phyloP scores from a whole-genome alignment of 2,113 vertebrate species.

The Muscicapa adusta region DNA sequence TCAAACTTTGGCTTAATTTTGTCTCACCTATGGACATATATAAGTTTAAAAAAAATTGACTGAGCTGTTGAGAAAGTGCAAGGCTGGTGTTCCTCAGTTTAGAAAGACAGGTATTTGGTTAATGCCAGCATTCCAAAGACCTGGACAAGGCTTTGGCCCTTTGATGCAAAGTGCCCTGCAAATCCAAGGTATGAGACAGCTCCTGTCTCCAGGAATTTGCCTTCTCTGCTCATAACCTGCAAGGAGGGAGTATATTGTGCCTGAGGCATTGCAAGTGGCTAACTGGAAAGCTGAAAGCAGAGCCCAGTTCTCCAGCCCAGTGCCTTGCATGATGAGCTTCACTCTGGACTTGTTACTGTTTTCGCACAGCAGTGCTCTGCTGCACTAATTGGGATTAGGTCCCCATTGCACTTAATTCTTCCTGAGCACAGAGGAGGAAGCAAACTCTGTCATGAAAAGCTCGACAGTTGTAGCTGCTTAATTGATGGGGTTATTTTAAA shows the following conservation, averaged over 20 bases:
- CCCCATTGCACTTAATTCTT: background rate
- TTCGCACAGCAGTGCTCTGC: background rate
- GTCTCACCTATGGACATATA: rapidly evolving
- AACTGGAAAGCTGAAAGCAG: background rate
- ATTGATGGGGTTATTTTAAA: slow-evolving; percentile 59
- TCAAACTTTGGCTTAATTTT: background rate
- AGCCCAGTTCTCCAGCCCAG: background rate
- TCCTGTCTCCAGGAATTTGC: background rate
- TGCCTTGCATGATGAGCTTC: background rate
- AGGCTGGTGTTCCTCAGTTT: background rate
- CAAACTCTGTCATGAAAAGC: slow-evolving; percentile 18
- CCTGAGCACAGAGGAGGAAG: slow-evolving; percentile 10
- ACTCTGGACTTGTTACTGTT: background rate
- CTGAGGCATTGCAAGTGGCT: background rate
- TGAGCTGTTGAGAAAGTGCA: background rate
- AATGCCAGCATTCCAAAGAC: background rate
- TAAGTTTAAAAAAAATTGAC: background rate
- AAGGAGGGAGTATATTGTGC: background rate
- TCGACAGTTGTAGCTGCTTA: background rate
- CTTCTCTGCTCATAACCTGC: background rate
- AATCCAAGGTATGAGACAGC: background rate
- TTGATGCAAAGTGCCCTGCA: background rate
- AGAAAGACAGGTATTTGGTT: background rate
- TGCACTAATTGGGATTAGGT: slow-evolving; percentile 1
- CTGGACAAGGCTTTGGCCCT: background rate